phyloP scores from a whole-genome alignment of 2,113 vertebrate genomes.

The Fulmarus glacialis region DNA sequence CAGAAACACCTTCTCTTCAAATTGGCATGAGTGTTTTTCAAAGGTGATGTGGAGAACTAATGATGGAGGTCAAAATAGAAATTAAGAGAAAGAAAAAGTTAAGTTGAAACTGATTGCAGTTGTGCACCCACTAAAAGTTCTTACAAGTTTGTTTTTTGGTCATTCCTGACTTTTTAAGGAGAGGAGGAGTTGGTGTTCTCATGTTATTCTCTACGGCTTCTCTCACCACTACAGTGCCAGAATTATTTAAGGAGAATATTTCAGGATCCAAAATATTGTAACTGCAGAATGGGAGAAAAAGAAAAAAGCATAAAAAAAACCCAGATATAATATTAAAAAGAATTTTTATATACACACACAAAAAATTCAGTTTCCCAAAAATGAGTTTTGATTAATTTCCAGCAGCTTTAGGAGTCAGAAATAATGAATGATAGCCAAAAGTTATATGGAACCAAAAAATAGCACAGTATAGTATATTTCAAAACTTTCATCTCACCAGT shows the following conservation, averaged over 20 bases:
- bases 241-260: conserved; percentile 84
- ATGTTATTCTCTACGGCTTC: not conserved
- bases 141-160: not conserved
- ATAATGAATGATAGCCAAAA: not conserved
- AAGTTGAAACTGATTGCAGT: not conserved
- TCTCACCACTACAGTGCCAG: conserved; percentile 80
- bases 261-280: conserved; percentile 82
- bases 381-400: not conserved
- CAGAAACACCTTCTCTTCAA: not conserved
- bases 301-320: not conserved
- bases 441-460: not conserved
- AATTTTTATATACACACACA: not conserved
- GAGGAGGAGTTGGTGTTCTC: not conserved
- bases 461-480: not conserved
- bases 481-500: not conserved
- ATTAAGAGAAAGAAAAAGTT: not conserved
- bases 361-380: not conserved
- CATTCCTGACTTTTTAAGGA: not conserved
- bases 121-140: not conserved
- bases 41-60: not conserved
- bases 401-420: not conserved
- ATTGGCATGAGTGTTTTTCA: not conserved
- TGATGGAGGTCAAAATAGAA: not conserved
- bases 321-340: not conserved
- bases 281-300: conserved; percentile 67